Percentiles rank a stretch among this genome's conserved stretches.
Evolutionary conservation across 2,797 vertebrate species (phyloP).

Genomic region (Selene dorsalis): DNA sequence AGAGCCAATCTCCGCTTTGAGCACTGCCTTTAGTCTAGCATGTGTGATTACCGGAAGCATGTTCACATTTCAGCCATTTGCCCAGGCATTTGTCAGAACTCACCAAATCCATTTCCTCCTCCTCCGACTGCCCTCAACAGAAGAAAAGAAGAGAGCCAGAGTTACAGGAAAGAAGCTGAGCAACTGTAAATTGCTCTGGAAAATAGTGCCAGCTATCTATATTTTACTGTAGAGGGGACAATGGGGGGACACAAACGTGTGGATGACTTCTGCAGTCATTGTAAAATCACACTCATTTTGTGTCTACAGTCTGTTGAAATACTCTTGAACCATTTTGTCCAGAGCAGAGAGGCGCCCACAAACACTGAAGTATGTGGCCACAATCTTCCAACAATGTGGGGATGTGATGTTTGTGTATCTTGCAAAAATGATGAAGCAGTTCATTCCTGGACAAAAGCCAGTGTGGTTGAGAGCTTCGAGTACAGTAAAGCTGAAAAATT

Average conservation of each 20-base stretch:
- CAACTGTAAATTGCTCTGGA: conserved; percentile 43
- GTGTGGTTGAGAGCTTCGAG: not conserved
- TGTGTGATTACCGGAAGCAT: conserved; percentile 65
- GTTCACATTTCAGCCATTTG: conserved; percentile 75
- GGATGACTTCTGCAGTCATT: conserved; percentile 35
- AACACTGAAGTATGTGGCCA: not conserved
- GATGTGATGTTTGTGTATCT: not conserved
- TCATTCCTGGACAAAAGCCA: conserved; percentile 8
- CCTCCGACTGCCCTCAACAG: conserved; percentile 94
- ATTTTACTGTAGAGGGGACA: conserved; percentile 29
- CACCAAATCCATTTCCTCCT: conserved; percentile 99
- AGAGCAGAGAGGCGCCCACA: not conserved
- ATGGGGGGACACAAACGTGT: conserved; percentile 28
- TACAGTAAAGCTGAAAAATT: not conserved
- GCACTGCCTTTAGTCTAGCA: conserved; percentile 59
- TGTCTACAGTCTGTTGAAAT: conserved; percentile 3
- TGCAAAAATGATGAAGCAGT: conserved; percentile 11
- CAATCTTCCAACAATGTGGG: not conserved
- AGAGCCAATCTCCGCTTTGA: conserved; percentile 61
- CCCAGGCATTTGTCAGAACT: conserved; percentile 86
- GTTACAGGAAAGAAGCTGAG: conserved; percentile 73
- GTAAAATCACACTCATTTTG: conserved; percentile 21
- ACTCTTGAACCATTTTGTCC: conserved; percentile 6
- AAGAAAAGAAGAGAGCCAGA: conserved; percentile 83
- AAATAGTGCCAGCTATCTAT: conserved; percentile 23